Evolutionary conservation across 2,113 vertebrate species (phyloP).

Genomic region (Ariopsis seemanni): DNA sequence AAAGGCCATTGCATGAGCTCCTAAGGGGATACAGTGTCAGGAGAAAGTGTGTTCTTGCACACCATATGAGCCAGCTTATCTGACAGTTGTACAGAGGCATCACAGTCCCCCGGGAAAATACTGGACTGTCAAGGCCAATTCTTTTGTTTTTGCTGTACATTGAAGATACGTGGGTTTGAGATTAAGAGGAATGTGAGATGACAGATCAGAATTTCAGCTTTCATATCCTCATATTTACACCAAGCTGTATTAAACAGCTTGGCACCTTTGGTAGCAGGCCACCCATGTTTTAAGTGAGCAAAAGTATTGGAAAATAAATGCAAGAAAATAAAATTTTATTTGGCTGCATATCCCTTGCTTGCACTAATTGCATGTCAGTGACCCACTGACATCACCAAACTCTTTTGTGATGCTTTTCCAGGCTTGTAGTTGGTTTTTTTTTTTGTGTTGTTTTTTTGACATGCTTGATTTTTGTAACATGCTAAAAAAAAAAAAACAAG

Average conservation of each 20-base stretch:
- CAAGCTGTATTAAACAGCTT: background rate
- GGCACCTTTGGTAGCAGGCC: background rate
- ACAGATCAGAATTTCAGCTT: background rate
- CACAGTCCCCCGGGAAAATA: background rate
- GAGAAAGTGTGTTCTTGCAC: background rate
- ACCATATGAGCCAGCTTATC: background rate
- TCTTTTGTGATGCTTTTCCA: background rate
- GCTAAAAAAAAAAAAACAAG: background rate
- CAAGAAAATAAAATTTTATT: background rate
- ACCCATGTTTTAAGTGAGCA: background rate
- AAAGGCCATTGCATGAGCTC: background rate
- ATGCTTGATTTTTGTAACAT: background rate
- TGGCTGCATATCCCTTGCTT: background rate
- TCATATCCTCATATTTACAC: background rate
- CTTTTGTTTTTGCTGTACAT: background rate
- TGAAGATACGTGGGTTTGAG: background rate
- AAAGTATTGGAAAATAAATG: background rate
- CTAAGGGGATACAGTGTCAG: background rate
- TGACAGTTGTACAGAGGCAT: background rate
- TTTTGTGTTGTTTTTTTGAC: background rate
- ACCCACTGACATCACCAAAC: background rate
- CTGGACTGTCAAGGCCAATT: background rate
- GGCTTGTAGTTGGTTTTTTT: background rate
- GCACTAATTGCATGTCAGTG: background rate
- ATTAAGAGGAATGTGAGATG: background rate